Base-by-base conservation (phyloP, 2,888 invertebrate genomes). In the Darwinula stevensoni region DNA sequence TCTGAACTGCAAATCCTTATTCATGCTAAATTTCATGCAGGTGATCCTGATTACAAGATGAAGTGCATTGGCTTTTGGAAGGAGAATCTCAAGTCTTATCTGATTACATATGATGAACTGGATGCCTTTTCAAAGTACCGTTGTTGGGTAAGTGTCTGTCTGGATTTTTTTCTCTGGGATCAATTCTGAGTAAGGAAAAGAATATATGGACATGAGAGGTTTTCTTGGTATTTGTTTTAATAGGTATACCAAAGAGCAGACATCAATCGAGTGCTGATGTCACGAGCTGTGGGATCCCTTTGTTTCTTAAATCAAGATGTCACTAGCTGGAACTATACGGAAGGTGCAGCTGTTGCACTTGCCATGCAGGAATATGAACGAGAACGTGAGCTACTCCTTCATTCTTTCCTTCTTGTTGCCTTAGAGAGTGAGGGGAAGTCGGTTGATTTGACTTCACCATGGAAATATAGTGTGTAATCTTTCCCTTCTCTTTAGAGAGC, bases 51-150 rank as follows among this genome's bases (percentile, higher is more conserved):
- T 60, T 84, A 86, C 47, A 71, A 67, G 49, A 72, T 94, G 71
- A 82, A 82, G 48, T 94, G 94, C 47, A 82, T 94, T 42, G 91
- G 88, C 1, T 91, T 65, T 51, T 94, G 88, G 84, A 84, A 88
- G 51, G 91, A 94, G 50, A 91, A 94, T 58, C 61, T 91, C 22
- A 80, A 76, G 49, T 91, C 91, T 0, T 91, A 91, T 51, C 54
- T 94, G 28, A 74, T 94, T 34, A 94, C 91, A 0, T 86, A 74
- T 49, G 91, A 94, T 49, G 84, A 84, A 47, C 60, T 88, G 43
- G 91, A 94, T 58, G 80, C 91, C 0, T 72, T 80, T 45, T 84
- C 84, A 3, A 78, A 72, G 49, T 94, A 86, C 50, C 67, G 88
- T 43, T 94, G 91, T 49, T 94, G 91, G 91, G n/a, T n/a, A n/a